These are phyloP conservation scores for Steromphala cineraria DNA, from an alignment of 2,888 invertebrate genomes.

Conservation along the genomic window DNA sequence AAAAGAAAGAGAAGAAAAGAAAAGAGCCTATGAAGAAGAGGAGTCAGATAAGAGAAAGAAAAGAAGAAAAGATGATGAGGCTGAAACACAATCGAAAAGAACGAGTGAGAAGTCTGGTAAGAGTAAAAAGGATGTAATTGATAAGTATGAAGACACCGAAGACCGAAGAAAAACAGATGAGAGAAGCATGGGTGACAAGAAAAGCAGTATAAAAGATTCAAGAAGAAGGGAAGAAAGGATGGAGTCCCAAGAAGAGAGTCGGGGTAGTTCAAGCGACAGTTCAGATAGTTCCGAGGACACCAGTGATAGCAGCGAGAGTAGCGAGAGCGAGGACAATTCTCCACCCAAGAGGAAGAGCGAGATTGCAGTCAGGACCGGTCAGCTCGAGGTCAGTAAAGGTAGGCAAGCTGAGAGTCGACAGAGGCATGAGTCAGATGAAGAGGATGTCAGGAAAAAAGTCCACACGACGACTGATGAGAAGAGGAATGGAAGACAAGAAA, in stretches of 20 bases:
- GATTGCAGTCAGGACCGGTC: neutral
- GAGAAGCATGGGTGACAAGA: neutral
- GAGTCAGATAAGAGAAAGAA: neutral
- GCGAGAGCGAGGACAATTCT: neutral
- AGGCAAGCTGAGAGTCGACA: neutral
- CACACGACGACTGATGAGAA: neutral
- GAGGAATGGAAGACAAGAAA: neutral
- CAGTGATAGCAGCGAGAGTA: constrained; percentile 5
- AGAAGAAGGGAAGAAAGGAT: too few species aligned
- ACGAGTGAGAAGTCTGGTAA: neutral
- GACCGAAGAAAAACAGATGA: neutral
- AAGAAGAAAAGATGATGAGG: neutral
- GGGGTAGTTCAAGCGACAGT: neutral
- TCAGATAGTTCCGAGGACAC: neutral
- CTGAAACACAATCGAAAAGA: neutral
- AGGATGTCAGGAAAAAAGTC: neutral
- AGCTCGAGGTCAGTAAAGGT: neutral
- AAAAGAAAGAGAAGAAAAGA: constrained; percentile 2
- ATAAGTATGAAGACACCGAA: neutral
- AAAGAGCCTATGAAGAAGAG: neutral
- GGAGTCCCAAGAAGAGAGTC: neutral
- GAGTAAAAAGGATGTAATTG: neutral
- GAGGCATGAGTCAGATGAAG: neutral
- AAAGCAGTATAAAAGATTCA: neutral
- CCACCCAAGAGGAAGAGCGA: neutral